Base-by-base conservation (phyloP, 2,888 invertebrate genomes). In the Campopleginae sp. region DNA sequence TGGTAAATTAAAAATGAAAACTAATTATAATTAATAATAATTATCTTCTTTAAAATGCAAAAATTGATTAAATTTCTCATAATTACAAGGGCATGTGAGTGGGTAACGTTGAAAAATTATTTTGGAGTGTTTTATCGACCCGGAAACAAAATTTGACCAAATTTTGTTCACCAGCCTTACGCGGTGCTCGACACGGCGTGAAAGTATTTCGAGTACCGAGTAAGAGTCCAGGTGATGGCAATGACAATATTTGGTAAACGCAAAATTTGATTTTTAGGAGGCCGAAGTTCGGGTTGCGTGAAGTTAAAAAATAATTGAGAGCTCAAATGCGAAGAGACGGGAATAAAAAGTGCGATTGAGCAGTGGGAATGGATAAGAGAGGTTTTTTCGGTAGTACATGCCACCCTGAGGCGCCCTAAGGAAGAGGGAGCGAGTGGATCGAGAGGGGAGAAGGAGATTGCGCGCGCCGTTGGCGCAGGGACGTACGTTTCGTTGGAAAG, bases 401-500 rank as follows among this genome's bases (percentile, higher is more conserved):
- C 27, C 38, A 44, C 23, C 42, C 68, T 68, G 38, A 74, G 80
- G 78, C 75, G 78, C 33, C 65, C 65, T 38, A 80, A 80, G 75
- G 82, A 85, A 81, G 80, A 87, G 80, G 44, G 78, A 76, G 78
- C 33, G 76, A 79, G 84, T 70, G 46, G 72, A 85, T 38, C 76
- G 65, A 61, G 78, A 80, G 78, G 79, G 80, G 86, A 82, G 75
- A 80, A 85, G 83, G 76, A 17, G 63, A 58, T 72, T 87, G 95
- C 94, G 94, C 95, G 95, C 88, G 94, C 94, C 81, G 94, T 94
- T 89, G 95, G 93, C 88, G 95, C 79, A 91, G 92, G 61, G 91
- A 94, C 74, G 95, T 94, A 90, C 95, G 94, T 92, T 75, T 75
- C 93, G 94, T 93, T 93, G 94, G 94, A 94, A 94, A 93, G 94